Percentiles rank a stretch among this genome's conserved stretches.
Conservation (phyloP, 2,797 vertebrate species). For the Macropus fuliginosus region DNA sequence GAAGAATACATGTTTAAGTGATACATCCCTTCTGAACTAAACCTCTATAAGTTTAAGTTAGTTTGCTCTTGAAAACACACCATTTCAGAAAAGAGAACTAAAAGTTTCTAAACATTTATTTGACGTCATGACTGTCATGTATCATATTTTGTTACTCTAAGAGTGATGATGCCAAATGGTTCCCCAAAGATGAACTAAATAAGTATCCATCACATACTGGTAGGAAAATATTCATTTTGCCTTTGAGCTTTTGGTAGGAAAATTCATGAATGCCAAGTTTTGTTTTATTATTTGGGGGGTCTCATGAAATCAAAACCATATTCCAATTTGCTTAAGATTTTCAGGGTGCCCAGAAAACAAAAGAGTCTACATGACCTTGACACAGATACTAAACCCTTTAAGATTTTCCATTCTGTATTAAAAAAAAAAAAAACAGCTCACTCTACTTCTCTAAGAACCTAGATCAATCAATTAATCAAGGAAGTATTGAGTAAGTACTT, state of each 20-base stretch:
- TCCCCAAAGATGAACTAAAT: constrained; percentile 21
- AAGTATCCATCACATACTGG: background rate
- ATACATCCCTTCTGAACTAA: constrained; percentile 33
- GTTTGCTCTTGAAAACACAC: constrained; percentile 25
- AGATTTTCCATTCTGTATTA: background rate
- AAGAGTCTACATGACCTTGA: background rate
- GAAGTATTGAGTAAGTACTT: background rate
- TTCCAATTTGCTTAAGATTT: background rate
- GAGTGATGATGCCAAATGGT: constrained; percentile 24
- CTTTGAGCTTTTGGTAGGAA: constrained; percentile 19
- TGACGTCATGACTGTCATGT: constrained; percentile 12
- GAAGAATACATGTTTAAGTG: background rate
- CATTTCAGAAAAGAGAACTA: constrained; percentile 24
- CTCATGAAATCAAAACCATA: constrained; percentile 25
- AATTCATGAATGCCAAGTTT: background rate
- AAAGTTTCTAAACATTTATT: constrained; percentile 32
- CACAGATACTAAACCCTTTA: background rate
- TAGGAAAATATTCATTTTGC: constrained; percentile 15
- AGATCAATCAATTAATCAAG: background rate
- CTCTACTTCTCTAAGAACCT: background rate
- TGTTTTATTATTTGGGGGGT: background rate
- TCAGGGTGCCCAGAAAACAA: background rate
- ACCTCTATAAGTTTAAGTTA: constrained; percentile 3
- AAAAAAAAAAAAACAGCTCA: background rate
- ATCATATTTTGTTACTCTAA: constrained; percentile 35